Evolutionary conservation across 37 sponge, comb jelly and placozoan species (phyloP).

Genomic region (Chondrosia reniformis): DNA sequence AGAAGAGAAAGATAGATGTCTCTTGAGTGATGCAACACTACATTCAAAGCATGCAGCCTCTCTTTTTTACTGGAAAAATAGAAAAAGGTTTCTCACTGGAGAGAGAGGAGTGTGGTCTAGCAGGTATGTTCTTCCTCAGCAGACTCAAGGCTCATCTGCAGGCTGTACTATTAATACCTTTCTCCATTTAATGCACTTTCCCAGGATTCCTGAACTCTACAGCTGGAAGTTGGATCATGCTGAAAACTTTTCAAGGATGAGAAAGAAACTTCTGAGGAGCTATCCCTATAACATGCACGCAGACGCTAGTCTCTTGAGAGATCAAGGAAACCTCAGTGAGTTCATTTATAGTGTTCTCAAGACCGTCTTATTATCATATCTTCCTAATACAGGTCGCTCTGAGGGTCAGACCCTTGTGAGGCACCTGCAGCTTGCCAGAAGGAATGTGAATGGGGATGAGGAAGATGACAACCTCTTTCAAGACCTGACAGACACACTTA

Average conservation of each 20-base stretch:
- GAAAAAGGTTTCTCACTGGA: constrained; percentile 57
- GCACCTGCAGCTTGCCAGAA: neutral
- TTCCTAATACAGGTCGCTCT: neutral
- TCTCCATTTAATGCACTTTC: neutral
- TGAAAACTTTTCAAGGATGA: constrained; percentile 90
- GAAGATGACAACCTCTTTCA: constrained; percentile 50
- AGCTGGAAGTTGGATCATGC: constrained; percentile 77
- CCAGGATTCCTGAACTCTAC: constrained; percentile 40
- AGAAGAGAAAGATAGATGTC: constrained; percentile 25
- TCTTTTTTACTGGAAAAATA: constrained; percentile 43
- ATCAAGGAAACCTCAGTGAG: constrained; percentile 13
- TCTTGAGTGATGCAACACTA: neutral
- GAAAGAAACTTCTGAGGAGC: constrained; percentile 55
- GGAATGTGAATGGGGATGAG: neutral
- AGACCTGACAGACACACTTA: too few species aligned
- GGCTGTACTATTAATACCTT: neutral
- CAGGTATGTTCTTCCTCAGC: constrained; percentile 24
- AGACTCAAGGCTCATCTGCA: neutral
- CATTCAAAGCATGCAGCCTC: constrained; percentile 27
- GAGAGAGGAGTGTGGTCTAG: constrained; percentile 82
- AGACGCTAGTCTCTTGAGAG: constrained; percentile 84
- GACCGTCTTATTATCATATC: too few species aligned
- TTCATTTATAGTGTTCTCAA: too few species aligned
- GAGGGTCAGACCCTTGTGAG: neutral
- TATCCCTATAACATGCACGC: constrained; percentile 62